Conservation (phyloP, 2,113 vertebrate genomes). For the Laterallus jamaicensis region DNA sequence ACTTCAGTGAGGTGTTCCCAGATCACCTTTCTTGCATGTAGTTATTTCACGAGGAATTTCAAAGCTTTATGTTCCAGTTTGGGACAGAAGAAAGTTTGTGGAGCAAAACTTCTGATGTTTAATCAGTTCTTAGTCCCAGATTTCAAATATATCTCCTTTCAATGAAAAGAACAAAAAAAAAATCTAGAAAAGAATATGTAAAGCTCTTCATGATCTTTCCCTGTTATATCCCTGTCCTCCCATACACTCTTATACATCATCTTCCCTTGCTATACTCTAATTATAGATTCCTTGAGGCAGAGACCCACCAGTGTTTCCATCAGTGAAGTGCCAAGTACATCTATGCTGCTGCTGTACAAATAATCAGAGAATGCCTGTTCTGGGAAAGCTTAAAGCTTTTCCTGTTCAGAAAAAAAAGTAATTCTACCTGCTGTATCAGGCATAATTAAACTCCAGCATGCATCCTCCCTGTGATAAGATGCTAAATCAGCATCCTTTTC, state of each 20-base stretch:
- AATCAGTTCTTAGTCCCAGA: background rate
- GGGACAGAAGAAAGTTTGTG: background rate
- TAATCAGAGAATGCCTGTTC: background rate
- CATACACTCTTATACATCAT: background rate
- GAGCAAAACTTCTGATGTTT: background rate
- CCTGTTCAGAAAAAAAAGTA: background rate
- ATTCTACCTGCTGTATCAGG: background rate
- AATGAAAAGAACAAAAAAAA: background rate
- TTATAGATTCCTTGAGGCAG: constrained; percentile 24
- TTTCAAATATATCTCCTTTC: background rate
- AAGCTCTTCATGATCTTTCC: background rate
- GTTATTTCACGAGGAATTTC: background rate
- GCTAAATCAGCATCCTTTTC: background rate
- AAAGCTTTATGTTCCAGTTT: background rate
- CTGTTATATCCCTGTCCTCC: constrained; percentile 21
- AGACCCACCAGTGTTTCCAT: constrained; percentile 5
- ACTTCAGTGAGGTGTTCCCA: background rate
- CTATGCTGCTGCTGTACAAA: background rate
- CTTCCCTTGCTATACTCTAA: background rate
- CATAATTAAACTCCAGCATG: background rate
- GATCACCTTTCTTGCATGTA: background rate
- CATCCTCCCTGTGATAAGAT: background rate
- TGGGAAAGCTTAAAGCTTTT: background rate
- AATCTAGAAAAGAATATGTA: background rate
- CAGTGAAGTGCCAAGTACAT: constrained; percentile 6